Evolutionary conservation across 2,888 invertebrate genomes (phyloP).

Genomic region (Phlogophora meticulosa): DNA sequence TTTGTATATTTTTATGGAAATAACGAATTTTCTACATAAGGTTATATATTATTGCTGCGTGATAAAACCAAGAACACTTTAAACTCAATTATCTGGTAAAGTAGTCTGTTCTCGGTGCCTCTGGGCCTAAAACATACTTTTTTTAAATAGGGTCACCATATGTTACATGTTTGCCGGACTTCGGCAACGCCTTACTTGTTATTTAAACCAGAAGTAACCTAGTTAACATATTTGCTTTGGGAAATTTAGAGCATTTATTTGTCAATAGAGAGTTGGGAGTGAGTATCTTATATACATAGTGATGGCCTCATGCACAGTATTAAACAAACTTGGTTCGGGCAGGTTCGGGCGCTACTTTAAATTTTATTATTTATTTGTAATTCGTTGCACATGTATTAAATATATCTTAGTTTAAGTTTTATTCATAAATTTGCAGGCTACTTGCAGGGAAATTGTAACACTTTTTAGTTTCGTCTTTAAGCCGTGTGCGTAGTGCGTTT

Average conservation of each 20-base stretch:
- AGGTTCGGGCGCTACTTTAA: too few species aligned
- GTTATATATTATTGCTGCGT: too few species aligned
- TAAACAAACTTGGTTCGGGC: too few species aligned
- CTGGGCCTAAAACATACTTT: conserved; percentile 34
- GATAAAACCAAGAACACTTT: too few species aligned
- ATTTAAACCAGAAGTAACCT: conserved; percentile 24
- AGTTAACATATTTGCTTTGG: conserved; percentile 1
- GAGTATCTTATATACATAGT: background rate
- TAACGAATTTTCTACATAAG: too few species aligned
- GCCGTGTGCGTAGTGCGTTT: too few species aligned
- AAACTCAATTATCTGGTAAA: background rate
- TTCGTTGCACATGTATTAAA: too few species aligned
- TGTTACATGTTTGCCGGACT: conserved; percentile 48
- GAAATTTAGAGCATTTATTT: conserved; percentile 13
- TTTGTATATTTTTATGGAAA: background rate
- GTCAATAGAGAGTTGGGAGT: background rate
- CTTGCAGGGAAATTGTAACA: background rate
- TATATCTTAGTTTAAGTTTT: too few species aligned
- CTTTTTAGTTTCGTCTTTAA: background rate
- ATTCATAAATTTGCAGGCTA: too few species aligned
- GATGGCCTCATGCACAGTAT: too few species aligned
- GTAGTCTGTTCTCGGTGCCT: conserved; percentile 9
- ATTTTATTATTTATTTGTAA: too few species aligned
- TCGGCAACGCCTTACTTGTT: conserved; percentile 21
- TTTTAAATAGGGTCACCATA: conserved; percentile 62